Evolutionary conservation across 2,888 invertebrate genomes (phyloP), one percentile per base, ranked within the genome.

Genomic region (Imbricaverruca yamaguchii): DNA sequence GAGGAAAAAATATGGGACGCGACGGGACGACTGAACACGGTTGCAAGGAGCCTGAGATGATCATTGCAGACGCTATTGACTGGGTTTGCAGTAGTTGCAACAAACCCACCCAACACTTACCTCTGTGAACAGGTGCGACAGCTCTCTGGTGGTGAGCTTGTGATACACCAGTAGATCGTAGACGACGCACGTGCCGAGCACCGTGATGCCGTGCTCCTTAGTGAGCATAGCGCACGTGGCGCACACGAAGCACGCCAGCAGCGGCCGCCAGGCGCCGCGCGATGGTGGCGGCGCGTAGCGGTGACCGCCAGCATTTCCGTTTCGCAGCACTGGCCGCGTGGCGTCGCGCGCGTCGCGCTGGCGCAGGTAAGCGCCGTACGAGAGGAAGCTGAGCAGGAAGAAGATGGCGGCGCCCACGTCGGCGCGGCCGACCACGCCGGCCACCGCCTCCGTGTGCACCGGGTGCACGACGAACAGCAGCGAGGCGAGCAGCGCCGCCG

Each of bases 401-500:
- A 96, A 93, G 85, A 95, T 92, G 87, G 96, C 95, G 21, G 97
- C 94, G 56, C 95, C 93, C 77, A 98, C 89, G 87, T 98, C 98
- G 6, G 98, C 97, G 82, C 98, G 91, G 3, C 98, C 98, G 21
- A 98, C 98, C 80, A 97, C 91, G 55, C 96, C 96, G 0, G 97
- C 95, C 61, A 98, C 97, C 0, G 98, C 97, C 88, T 98, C 98
- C 8, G 96, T 95, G 89, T 98, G 98, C 85, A 98, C 92, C 21
- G 98, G 98, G 88, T 98, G 98, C 3, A 93, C 92, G 61, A 98
- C 96, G 87, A 98, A 98, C 69, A 96, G 90, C 13, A 96, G 89
- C 0, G 95, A 95, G 0, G 96, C 91, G 57, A 94, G 91, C 67
- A 87, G 84, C 2, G 88, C 86, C 81, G 86, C 85, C 59, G 85